Evolutionary conservation across 1,140 invertebrate genomes (phyloP), one percentile per base, ranked within the genome.

Genomic region (Spodoptera frugiperda): DNA sequence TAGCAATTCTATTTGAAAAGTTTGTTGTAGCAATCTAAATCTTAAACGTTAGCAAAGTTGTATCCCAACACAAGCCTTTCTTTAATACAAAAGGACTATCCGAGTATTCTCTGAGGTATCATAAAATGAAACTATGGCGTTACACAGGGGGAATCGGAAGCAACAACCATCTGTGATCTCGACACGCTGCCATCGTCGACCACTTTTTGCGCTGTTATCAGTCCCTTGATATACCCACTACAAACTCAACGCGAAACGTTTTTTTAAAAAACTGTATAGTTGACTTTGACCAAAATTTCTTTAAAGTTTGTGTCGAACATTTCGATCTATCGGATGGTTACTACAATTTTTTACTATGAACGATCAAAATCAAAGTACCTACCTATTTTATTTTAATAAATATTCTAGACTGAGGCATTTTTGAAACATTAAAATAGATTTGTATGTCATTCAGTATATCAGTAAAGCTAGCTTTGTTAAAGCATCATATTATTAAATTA

Each of bases 71-170:
- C 30, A 46, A 63, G 33, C 15, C 30, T 63, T 63, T 63, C n/a
- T 63, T 19, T 44, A 19, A 63, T 63, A 63, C 57, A 44, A 44
- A 17, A 44, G 33, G 59, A 44, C 15, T 44, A 11, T n/a, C 33
- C 9, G 15, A 11, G 33, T 19, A 63, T 15, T 61, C 25, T n/a
- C 57, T 6, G 9, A 14, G 54, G 57, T 17, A 33, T 61, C 30
- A 61, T 61, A 61, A 61, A 63, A 63, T 4, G 33, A 63, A 39
- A 63, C 15, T 44, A 63, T 44, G 33, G 33, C 33, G n/a, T 30
- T 17, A 44, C 57, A 61, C 54, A 0, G 21, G 14, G 12, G 54
- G 57, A 61, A 61, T 61, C 30, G 57, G 15, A 4, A 44, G 9
- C 15, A 11, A n/a, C n/a, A 61, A 44, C n/a, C 59, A 44, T 19